phyloP scores from a whole-genome alignment of 2,113 vertebrate species.

The Sebastes fasciatus region DNA sequence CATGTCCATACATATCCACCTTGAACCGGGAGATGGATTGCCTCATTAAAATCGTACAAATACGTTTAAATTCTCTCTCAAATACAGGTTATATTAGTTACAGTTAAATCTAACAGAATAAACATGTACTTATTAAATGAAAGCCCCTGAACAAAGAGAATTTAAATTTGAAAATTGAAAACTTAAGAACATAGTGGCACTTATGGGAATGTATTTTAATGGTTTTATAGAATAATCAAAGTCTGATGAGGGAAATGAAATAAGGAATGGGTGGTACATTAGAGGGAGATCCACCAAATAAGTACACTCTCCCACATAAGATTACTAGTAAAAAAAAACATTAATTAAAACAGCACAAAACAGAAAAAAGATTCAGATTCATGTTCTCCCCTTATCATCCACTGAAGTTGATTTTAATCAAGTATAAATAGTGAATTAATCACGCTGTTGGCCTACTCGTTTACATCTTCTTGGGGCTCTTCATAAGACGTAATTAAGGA shows the following conservation, averaged over 20 bases:
- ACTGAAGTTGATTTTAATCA: constrained; percentile 34
- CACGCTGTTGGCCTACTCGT: constrained; percentile 14
- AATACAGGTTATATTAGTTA: not conserved
- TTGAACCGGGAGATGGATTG: not conserved
- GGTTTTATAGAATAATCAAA: not conserved
- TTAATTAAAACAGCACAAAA: not conserved
- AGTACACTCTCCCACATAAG: not conserved
- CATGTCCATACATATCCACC: constrained; percentile 3
- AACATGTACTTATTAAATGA: not conserved
- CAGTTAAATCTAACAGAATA: not conserved
- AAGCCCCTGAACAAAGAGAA: not conserved
- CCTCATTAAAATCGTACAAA: not conserved
- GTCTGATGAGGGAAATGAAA: not conserved
- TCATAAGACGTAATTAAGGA: constrained; percentile 16
- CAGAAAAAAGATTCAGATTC: not conserved
- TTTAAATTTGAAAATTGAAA: constrained; percentile 2
- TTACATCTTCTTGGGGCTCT: constrained; percentile 31
- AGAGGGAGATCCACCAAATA: not conserved
- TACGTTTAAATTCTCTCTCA: not conserved
- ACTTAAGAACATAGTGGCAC: not conserved
- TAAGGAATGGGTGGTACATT: not conserved
- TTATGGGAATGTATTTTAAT: not conserved
- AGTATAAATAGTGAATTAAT: constrained; percentile 21
- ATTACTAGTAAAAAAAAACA: not conserved
- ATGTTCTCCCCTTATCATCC: constrained; percentile 10